Base-by-base conservation (phyloP, 2,888 invertebrate genomes). In the Glyphotaelius pellucidus region DNA sequence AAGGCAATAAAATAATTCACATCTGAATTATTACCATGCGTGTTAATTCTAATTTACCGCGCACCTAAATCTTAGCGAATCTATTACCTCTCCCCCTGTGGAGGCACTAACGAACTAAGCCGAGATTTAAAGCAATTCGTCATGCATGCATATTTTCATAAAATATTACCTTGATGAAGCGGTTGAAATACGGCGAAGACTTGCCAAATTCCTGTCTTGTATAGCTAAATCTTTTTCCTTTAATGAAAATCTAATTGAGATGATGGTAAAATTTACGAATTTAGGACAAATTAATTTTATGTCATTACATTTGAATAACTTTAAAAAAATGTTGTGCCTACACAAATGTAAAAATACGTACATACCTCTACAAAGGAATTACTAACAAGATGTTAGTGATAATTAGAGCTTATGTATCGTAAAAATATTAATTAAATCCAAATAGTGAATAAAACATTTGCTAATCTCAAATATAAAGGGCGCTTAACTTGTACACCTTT, bases 1-100 rank as follows among this genome's bases (percentile, higher is more conserved):
- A 67, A 67, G 67, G 67, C 67, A 67, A 67, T 67, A 67, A 67
- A 67, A 67, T 67, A 67, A 89, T 38, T 89, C 32, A 79, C 79
- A 32, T 31, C 42, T 89, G 30, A 89, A 79, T 89, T 67, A 89
- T 89, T 89, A 25, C n/a, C 32, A 89, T 25, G 88, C 88, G 79
- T 89, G 79, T 79, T 89, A 67, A 67, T 31, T 35, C 67, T 35
- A 67, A 88, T 88, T 88, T 52, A 88, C 52, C n/a, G 19, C 52
- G n/a, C 31, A 88, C 88, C 88, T 30, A 52, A 88, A 88, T 88
- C 88, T 88, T 35, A 19, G 86, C 35, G 47, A 86, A 86, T n/a
- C 35, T 30, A 47, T 42, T 86, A 42, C 42, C 15, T 35, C 83
- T 35, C 32, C 25, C 83, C 7, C n/a, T n/a, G 67, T 67, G 67